Conservation (phyloP, 2,888 invertebrate genomes). For the Escarpia spicata region DNA sequence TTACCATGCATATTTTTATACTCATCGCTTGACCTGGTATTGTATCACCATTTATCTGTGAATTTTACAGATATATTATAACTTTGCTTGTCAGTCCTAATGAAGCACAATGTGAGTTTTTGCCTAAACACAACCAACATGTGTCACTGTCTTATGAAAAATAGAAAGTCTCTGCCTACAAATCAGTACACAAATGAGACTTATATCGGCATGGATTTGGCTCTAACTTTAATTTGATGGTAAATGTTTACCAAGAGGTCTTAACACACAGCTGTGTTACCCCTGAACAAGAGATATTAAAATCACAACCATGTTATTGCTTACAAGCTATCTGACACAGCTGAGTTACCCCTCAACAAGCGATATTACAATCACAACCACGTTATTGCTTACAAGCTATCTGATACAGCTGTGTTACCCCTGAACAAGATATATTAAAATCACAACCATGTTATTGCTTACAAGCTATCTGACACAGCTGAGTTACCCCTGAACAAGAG, state of each 20-base stretch:
- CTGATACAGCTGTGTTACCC: too few relatives aligned
- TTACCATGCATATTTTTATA: not conserved
- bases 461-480: too few relatives aligned
- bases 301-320: too few relatives aligned
- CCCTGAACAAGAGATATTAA: too few relatives aligned
- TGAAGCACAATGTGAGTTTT: not conserved
- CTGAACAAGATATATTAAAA: too few relatives aligned
- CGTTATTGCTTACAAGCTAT: too few relatives aligned
- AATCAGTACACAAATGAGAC: not conserved
- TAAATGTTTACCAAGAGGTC: not conserved
- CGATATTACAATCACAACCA: too few relatives aligned
- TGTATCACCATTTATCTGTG: not conserved
- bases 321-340: too few relatives aligned
- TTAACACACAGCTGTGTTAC: not conserved
- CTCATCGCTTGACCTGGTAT: constrained; percentile 2
- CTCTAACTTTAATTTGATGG: not conserved
- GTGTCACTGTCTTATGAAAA: not conserved
- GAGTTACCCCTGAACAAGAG: too few relatives aligned
- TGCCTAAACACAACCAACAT: not conserved
- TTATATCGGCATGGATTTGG: not conserved
- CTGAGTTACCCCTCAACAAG: too few relatives aligned
- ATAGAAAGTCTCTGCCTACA: not conserved
- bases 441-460: too few relatives aligned
- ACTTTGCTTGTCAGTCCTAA: not conserved
- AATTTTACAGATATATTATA: not conserved